Evolutionary conservation across 2,113 vertebrate genomes (phyloP).

Genomic region (Girardinichthys multiradiatus): DNA sequence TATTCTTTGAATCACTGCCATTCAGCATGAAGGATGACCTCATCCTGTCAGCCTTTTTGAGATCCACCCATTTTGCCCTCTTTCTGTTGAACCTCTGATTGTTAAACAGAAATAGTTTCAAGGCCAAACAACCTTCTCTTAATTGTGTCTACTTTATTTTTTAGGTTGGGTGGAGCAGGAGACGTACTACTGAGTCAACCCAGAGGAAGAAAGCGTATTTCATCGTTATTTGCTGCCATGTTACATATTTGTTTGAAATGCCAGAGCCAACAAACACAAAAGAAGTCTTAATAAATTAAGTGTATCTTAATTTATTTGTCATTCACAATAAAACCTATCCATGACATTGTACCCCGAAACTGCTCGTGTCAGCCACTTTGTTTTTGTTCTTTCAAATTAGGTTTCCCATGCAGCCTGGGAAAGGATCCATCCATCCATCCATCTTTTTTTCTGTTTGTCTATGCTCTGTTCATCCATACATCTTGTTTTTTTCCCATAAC

Average conservation of each 20-base stretch:
- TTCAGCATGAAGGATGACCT: slow-evolving; percentile 10
- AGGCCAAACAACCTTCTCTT: background rate
- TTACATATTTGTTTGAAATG: slow-evolving; percentile 64
- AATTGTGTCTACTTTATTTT: slow-evolving; percentile 58
- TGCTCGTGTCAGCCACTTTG: slow-evolving; percentile 1
- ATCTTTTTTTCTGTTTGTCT: background rate
- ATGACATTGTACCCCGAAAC: slow-evolving; percentile 29
- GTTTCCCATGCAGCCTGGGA: no score
- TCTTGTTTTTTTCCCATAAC: no score
- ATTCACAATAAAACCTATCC: slow-evolving; percentile 69
- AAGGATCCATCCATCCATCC: background rate
- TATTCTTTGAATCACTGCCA: slow-evolving; percentile 28
- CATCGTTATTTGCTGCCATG: slow-evolving; percentile 63
- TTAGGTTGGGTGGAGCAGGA: slow-evolving; percentile 87
- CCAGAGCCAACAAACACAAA: slow-evolving; percentile 23
- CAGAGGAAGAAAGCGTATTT: slow-evolving; percentile 28
- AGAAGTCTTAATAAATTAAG: slow-evolving; percentile 55
- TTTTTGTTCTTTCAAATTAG: no score
- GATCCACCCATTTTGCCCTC: background rate
- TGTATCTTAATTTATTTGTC: slow-evolving; percentile 55
- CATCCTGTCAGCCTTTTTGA: slow-evolving; percentile 2
- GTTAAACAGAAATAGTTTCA: background rate
- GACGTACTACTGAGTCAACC: slow-evolving; percentile 84
- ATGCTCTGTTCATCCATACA: no score
- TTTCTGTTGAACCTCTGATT: background rate